Conservation (phyloP, 1,140 invertebrate genomes). For the Lithobius niger region DNA sequence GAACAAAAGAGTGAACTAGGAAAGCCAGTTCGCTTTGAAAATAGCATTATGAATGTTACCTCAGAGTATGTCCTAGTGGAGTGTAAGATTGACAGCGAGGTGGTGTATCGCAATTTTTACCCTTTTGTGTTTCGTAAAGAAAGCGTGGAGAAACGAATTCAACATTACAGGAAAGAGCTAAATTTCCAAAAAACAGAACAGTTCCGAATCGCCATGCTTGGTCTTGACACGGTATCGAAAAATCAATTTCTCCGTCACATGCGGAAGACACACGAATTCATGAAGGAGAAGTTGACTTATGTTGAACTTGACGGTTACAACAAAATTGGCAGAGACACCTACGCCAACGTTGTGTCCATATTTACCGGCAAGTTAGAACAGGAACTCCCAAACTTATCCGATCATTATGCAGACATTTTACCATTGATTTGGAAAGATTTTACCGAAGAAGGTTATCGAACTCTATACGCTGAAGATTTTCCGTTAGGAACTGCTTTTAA, state of each 20-base stretch:
- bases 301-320: conserved; percentile 21
- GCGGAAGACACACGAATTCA: conserved; percentile 34
- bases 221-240: conserved; percentile 42
- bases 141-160: no score
- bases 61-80: no score
- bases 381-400: conserved; percentile 23
- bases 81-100: no score
- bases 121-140: no score
- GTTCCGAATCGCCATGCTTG: conserved; percentile 35
- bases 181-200: neutral
- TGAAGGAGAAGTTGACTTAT: conserved; percentile 24
- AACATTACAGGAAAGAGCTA: conserved; percentile 22
- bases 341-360: conserved; percentile 60
- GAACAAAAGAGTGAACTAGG: no score
- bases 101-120: no score
- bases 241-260: conserved; percentile 43
- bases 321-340: conserved; percentile 47
- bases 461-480: conserved; percentile 38
- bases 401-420: conserved; percentile 30
- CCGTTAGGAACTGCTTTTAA: conserved; percentile 36
- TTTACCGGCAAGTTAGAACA: conserved; percentile 41
- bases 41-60: no score
- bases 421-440: conserved; percentile 39
- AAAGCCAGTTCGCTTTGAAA: no score
- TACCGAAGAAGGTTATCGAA: conserved; percentile 31